phyloP scores from a whole-genome alignment of 1,140 invertebrate species.

The Araneus ventricosus region DNA sequence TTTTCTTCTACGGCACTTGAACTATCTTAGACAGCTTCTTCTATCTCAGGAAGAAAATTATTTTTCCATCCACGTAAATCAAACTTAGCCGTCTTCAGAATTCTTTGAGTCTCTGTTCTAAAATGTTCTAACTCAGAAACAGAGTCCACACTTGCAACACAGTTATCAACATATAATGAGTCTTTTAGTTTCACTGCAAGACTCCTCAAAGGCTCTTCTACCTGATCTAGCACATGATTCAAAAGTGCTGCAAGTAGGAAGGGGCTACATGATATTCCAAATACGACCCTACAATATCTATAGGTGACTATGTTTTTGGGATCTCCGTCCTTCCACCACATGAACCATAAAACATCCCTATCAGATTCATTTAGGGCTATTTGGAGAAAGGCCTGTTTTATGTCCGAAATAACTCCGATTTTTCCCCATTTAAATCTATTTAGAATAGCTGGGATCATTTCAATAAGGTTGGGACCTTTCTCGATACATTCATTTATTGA shows the following conservation, averaged over 20 bases:
- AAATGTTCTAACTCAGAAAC: no score
- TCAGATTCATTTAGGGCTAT: neutral
- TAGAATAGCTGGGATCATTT: neutral
- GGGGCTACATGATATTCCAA: neutral
- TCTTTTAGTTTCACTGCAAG: neutral
- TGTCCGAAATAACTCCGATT: constrained; percentile 12
- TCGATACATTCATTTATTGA: neutral
- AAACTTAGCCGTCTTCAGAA: neutral
- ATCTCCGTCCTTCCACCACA: neutral
- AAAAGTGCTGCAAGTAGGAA: constrained; percentile 9
- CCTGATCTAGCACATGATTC: neutral
- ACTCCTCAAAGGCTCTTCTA: neutral
- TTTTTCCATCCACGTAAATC: neutral
- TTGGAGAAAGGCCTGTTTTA: constrained; percentile 10
- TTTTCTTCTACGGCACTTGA: neutral
- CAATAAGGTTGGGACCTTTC: constrained; percentile 6
- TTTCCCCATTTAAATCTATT: neutral
- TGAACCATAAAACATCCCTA: neutral
- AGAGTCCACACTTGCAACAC: no score
- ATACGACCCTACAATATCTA: constrained; percentile 14
- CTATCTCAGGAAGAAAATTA: neutral
- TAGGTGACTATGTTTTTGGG: neutral
- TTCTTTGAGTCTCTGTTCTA: no score
- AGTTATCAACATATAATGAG: no score
- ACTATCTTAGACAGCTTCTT: neutral